phyloP scores from a whole-genome alignment of 2,888 invertebrate species.

The Pseudococcus jackbeardsleyi region DNA sequence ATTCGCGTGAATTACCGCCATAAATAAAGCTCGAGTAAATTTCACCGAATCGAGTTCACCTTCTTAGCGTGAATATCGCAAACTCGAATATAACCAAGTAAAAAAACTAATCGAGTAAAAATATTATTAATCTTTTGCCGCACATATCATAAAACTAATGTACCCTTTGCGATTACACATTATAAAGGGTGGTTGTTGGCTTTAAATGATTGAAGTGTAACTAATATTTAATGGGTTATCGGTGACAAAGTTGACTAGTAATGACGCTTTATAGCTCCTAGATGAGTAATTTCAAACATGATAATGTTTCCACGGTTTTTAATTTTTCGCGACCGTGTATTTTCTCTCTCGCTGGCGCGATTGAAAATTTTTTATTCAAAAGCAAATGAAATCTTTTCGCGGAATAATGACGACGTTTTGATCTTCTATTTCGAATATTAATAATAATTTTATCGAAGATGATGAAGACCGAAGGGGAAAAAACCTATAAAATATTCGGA shows the following conservation, averaged over 20 bases:
- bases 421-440: neutral
- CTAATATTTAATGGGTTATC: conserved; percentile 25
- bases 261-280: conserved; percentile 4
- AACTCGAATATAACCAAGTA: neutral
- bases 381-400: neutral
- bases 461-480: neutral
- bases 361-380: neutral
- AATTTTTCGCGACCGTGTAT: neutral
- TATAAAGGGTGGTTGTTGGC: neutral
- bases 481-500: neutral
- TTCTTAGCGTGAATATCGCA: neutral
- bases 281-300: conserved; percentile 23
- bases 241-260: neutral
- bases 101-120: neutral
- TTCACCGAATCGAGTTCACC: neutral
- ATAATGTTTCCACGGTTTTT: neutral
- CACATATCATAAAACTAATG: neutral
- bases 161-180: neutral
- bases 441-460: neutral
- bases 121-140: neutral
- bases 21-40: neutral
- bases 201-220: conserved; percentile 14
- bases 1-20: conserved; percentile 21
- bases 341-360: neutral
- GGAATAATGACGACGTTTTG: neutral